These are phyloP conservation scores for Cephus pulcher DNA, from an alignment of 2,888 invertebrate genomes.

Conservation along the genomic window DNA sequence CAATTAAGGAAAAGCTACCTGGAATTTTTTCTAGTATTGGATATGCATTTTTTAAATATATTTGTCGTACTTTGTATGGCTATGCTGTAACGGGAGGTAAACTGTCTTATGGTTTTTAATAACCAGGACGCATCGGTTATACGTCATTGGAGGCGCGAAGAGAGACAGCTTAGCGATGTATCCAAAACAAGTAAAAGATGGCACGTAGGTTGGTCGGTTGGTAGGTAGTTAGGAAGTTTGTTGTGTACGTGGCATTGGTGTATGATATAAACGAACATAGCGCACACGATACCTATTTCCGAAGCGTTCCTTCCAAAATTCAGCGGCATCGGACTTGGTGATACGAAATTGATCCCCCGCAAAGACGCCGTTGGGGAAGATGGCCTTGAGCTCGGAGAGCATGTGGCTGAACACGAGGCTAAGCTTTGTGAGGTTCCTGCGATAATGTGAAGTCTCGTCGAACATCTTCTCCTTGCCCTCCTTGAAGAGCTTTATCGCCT, in stretches of 20 bases:
- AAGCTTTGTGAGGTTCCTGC: slow-evolving; percentile 95
- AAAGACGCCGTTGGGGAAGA: slow-evolving; percentile 96
- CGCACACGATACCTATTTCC: slow-evolving; percentile 83
- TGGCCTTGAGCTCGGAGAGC: slow-evolving; percentile 98
- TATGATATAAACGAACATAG: not conserved
- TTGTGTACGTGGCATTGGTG: not conserved
- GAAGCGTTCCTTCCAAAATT: slow-evolving; percentile 97
- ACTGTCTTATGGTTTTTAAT: not conserved
- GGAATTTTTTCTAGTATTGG: not conserved
- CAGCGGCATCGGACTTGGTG: slow-evolving; percentile 98
- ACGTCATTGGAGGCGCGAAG: not conserved
- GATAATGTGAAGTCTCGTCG: slow-evolving; percentile 94
- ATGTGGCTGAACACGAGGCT: slow-evolving; percentile 99
- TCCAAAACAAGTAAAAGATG: not conserved
- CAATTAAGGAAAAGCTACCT: not conserved
- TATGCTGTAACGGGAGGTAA: not conserved
- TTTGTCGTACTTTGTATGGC: not conserved
- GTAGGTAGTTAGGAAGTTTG: not conserved
- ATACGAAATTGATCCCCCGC: slow-evolving; percentile 98
- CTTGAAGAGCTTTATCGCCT: slow-evolving; percentile 97
- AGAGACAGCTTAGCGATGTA: not conserved
- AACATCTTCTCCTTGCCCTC: slow-evolving; percentile 99
- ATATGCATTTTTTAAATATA: not conserved
- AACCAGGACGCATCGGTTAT: not conserved
- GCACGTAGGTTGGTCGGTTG: not conserved